Evolutionary conservation across 2,888 invertebrate genomes (phyloP), one percentile per base, ranked within the genome.

Genomic region (Zele albiditarsus): DNA sequence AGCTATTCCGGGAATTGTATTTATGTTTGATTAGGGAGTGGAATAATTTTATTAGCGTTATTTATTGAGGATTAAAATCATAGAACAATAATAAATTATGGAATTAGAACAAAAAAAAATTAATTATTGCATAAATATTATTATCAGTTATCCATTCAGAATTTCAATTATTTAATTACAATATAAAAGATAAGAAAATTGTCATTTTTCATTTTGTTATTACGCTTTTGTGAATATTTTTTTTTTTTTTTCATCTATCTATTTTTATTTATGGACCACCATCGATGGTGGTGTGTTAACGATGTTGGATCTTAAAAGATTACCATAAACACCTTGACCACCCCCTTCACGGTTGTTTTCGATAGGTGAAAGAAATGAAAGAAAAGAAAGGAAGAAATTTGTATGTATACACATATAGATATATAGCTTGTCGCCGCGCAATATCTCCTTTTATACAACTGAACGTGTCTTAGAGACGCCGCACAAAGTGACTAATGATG

Each of bases 401-500:
- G n/a, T n/a, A 53, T 49, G 16, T n/a, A 53, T 20, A 8, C 5
- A 53, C 1, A 10, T 23, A 12, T 8, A 38, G 12, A 38, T 2
- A 38, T n/a, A 23, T 4, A 46, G n/a, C 20, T 53, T 53, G 53
- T 53, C 53, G 53, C 53, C 53, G 53, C 53, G 53, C 20, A 53
- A 20, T 53, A 8, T 53, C 20, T 20, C n/a, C 53, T 53, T 79
- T 78, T 80, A 79, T 80, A 76, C 74, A 71, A 68, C 75, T 77
- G 72, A 77, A 75, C 76, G 80, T 62, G 74, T 76, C 76, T 69
- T 74, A 79, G 81, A 80, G 82, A 83, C 80, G 82, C 80, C 78
- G 73, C 79, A 77, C 76, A 77, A 38, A 81, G 80, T 87, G 87
- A 87, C 86, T 87, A 87, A 87, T 87, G 87, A 85, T 84, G 75